Percentiles rank a stretch among this genome's conserved stretches.
These are phyloP conservation scores for Cathartes aura DNA, from an alignment of 2,113 vertebrate genomes.

Conservation along the genomic window DNA sequence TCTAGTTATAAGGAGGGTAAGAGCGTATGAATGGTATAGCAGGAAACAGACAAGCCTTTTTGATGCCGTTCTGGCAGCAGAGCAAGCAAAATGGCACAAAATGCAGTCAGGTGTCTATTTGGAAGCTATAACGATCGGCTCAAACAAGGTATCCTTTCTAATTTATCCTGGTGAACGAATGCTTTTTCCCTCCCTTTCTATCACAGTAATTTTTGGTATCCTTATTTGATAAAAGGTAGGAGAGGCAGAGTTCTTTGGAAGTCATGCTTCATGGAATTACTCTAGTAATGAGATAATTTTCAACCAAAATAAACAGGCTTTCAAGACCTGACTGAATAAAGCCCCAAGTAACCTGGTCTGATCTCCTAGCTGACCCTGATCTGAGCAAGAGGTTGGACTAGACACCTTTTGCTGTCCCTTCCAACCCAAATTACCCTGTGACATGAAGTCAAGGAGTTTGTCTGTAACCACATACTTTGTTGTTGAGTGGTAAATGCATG, in stretches of 20 bases:
- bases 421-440: neutral
- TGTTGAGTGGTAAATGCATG: neutral
- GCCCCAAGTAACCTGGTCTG: neutral
- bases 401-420: neutral
- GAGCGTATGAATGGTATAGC: neutral
- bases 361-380: neutral
- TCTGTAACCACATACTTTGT: neutral
- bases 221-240: neutral
- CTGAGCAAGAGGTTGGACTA: neutral
- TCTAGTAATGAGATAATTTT: neutral
- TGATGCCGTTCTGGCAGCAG: neutral
- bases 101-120: neutral
- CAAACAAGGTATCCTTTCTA: neutral
- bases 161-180: neutral
- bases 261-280: neutral
- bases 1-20: neutral
- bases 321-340: neutral
- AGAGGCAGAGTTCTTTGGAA: neutral
- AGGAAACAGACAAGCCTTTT: neutral
- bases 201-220: neutral
- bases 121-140: neutral
- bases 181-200: rapidly evolving
- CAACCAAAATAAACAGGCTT: neutral
- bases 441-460: neutral
- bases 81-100: neutral